Percentiles rank a stretch among this genome's conserved stretches.
phyloP scores from a whole-genome alignment of 2,888 invertebrate genomes.

The Leucophora obtusa region DNA sequence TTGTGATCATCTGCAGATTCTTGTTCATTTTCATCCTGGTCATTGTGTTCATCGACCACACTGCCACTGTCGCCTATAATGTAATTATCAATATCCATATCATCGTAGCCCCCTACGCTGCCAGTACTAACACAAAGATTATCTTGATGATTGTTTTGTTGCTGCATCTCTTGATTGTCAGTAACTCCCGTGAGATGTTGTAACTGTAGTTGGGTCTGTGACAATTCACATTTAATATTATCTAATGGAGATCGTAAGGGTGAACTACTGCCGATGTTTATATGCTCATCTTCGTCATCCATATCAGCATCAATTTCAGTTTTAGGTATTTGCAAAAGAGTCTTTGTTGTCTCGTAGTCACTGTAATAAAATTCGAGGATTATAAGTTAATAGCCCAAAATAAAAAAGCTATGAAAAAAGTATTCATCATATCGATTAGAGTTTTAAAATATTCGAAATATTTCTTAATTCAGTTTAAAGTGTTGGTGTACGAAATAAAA shows the following conservation, averaged over 20 bases:
- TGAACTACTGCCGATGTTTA: conserved; percentile 56
- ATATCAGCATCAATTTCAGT: conserved; percentile 69
- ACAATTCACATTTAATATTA: conserved; percentile 33
- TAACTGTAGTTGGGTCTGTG: conserved; percentile 66
- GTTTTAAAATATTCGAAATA: too few species aligned
- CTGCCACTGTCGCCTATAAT: conserved; percentile 72
- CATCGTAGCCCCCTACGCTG: conserved; percentile 69
- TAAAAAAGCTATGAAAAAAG: too few species aligned
- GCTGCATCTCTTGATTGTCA: conserved; percentile 49
- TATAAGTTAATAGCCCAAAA: too few species aligned
- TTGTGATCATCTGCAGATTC: conserved; percentile 62
- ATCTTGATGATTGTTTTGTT: conserved; percentile 46
- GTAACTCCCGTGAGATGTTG: conserved; percentile 59
- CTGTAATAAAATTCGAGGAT: conserved; percentile 50
- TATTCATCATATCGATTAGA: too few species aligned
- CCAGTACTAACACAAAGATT: conserved; percentile 60
- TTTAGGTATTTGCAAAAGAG: conserved; percentile 69
- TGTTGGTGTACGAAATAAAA: too few species aligned
- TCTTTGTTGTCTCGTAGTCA: conserved; percentile 69
- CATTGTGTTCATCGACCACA: conserved; percentile 62
- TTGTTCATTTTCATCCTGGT: conserved; percentile 51
- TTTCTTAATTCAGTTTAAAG: too few species aligned
- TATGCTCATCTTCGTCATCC: conserved; percentile 70
- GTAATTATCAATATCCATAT: conserved; percentile 75
- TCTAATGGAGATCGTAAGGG: conserved; percentile 60